Evolutionary conservation across 1,140 invertebrate species (phyloP).

Genomic region (Drosophila insularis): DNA sequence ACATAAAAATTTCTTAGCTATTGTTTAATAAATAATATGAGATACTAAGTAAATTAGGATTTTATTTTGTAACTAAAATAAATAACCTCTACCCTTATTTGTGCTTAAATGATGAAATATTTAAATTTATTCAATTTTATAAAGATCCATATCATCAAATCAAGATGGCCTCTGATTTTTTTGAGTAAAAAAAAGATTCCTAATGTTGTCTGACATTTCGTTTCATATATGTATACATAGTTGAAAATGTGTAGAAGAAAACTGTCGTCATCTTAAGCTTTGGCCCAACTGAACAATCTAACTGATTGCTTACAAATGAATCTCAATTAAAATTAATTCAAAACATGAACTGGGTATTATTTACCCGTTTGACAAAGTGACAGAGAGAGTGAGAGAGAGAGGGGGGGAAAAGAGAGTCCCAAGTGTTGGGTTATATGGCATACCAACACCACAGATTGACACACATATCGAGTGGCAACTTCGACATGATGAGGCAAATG

Average conservation of each 20-base stretch:
- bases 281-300: conserved; percentile 61
- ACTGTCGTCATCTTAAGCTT: conserved; percentile 19
- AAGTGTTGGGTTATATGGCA: conserved; percentile 57
- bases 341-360: conserved; percentile 79
- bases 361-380: conserved; percentile 71
- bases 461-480: conserved; percentile 48
- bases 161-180: no score
- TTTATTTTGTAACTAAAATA: no score
- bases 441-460: conserved; percentile 65
- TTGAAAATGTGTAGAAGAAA: not conserved
- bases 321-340: conserved; percentile 81
- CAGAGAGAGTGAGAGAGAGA: not conserved
- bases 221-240: not conserved
- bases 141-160: no score
- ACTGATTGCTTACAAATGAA: conserved; percentile 81
- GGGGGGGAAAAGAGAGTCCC: not conserved
- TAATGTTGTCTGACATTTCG: not conserved
- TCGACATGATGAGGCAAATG: conserved; percentile 12
- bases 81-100: no score
- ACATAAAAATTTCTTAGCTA: no score
- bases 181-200: not conserved
- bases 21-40: no score
- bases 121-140: no score
- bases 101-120: no score
- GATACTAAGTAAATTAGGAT: no score